Evolutionary conservation across 1,140 invertebrate species (phyloP).

Genomic region (Nasonia vitripennis): DNA sequence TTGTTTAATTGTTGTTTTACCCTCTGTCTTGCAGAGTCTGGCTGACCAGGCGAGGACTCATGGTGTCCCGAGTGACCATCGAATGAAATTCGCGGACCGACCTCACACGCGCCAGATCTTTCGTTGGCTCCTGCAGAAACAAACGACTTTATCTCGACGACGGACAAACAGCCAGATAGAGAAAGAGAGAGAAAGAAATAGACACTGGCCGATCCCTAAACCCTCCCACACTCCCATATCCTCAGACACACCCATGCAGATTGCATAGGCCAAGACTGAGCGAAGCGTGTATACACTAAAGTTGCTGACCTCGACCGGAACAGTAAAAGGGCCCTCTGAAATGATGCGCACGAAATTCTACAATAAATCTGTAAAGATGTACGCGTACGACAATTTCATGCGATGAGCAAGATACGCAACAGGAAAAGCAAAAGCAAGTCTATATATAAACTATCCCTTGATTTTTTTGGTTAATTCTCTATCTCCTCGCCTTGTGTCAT

Average conservation of each 20-base stretch:
- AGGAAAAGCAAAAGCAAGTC: slow-evolving; percentile 13
- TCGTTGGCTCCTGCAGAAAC: not conserved
- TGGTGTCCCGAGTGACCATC: slow-evolving; percentile 79
- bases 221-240: not conserved
- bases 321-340: not conserved
- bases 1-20: not conserved
- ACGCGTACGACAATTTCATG: slow-evolving; percentile 21
- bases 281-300: not conserved
- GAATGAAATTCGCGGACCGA: slow-evolving; percentile 68
- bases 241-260: not conserved
- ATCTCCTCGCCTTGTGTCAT: slow-evolving; percentile 38
- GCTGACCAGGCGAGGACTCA: slow-evolving; percentile 81
- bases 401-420: not conserved
- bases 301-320: not conserved
- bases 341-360: slow-evolving; percentile 3
- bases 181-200: not conserved
- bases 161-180: not conserved
- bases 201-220: not conserved
- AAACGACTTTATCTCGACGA: not conserved
- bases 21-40: slow-evolving; percentile 76
- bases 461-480: slow-evolving; percentile 42
- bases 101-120: not conserved
- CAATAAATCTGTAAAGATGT: not conserved
- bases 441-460: slow-evolving; percentile 32
- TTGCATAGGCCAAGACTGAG: slow-evolving; percentile 28